Evolutionary conservation across 2,888 invertebrate species (phyloP).

Genomic region (Antheraea yamamai): DNA sequence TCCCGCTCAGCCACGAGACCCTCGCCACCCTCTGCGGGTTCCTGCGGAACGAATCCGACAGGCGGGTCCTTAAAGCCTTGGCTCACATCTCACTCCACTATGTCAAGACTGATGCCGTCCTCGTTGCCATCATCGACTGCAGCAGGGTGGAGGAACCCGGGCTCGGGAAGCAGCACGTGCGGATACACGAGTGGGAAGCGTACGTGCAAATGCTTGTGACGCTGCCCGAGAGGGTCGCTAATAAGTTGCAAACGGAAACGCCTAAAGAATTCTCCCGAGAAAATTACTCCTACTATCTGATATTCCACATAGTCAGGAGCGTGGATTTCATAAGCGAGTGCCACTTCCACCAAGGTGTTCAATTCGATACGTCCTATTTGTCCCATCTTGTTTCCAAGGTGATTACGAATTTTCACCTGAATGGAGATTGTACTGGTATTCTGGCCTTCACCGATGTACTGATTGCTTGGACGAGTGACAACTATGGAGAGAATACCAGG

Average conservation of each 20-base stretch:
- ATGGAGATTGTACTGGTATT: conserved; percentile 70
- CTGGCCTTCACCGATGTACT: conserved; percentile 79
- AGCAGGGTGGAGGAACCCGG: conserved; percentile 43
- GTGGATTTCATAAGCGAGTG: conserved; percentile 83
- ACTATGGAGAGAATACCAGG: conserved; percentile 47
- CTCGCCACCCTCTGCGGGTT: conserved; percentile 70
- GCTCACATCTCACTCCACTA: conserved; percentile 71
- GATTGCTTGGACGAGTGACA: conserved; percentile 71
- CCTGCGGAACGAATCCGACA: conserved; percentile 67
- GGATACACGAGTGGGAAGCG: conserved; percentile 68
- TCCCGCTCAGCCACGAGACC: conserved; percentile 70
- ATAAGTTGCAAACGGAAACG: conserved; percentile 80
- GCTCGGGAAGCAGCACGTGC: conserved; percentile 34
- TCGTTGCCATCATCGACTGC: conserved; percentile 72
- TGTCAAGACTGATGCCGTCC: conserved; percentile 81
- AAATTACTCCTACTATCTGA: conserved; percentile 81
- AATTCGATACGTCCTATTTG: conserved; percentile 67
- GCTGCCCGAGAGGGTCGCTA: conserved; percentile 87
- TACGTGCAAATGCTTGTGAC: conserved; percentile 84
- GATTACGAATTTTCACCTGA: conserved; percentile 79
- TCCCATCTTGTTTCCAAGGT: conserved; percentile 84
- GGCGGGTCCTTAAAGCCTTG: conserved; percentile 54
- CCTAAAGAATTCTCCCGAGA: conserved; percentile 82
- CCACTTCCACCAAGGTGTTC: conserved; percentile 47
- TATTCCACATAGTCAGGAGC: conserved; percentile 82